Evolutionary conservation across 2,888 invertebrate species (phyloP).

Genomic region (Mechanitis messenoides): DNA sequence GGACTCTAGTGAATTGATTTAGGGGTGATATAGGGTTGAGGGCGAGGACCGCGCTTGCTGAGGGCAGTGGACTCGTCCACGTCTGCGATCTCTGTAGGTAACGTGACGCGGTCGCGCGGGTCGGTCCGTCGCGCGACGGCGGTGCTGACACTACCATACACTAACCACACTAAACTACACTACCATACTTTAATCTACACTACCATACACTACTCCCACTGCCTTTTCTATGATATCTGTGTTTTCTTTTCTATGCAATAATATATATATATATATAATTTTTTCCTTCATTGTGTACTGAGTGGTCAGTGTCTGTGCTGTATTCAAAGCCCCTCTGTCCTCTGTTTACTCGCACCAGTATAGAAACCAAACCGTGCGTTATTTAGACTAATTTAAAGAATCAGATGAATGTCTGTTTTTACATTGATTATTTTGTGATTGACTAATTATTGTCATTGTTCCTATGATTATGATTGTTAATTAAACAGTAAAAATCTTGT

Average conservation of each 20-base stretch:
- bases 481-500: slow-evolving; percentile 66
- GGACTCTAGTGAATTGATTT: slow-evolving; percentile 13
- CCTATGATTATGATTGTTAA: slow-evolving; percentile 68
- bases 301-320: slow-evolving; percentile 40
- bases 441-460: slow-evolving; percentile 73
- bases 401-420: slow-evolving; percentile 63
- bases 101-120: slow-evolving; percentile 45
- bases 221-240: slow-evolving; percentile 5
- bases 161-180: slow-evolving; percentile 5
- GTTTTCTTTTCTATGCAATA: not conserved
- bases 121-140: slow-evolving; percentile 51
- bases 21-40: slow-evolving; percentile 17
- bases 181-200: not conserved
- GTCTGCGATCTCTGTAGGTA: slow-evolving; percentile 73
- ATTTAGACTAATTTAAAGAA: slow-evolving; percentile 58
- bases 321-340: slow-evolving; percentile 55
- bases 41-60: slow-evolving; percentile 51
- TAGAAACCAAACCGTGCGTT: slow-evolving; percentile 72
- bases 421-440: slow-evolving; percentile 70
- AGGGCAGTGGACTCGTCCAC: slow-evolving; percentile 61
- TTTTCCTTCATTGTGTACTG: slow-evolving; percentile 15
- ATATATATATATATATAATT: slow-evolving; percentile 6
- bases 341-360: slow-evolving; percentile 70
- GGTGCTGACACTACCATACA: slow-evolving; percentile 15
- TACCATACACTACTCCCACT: slow-evolving; percentile 2